phyloP scores from a whole-genome alignment of 35 echinoderm and acorn worm species.

The Heliocidaris tuberculata region DNA sequence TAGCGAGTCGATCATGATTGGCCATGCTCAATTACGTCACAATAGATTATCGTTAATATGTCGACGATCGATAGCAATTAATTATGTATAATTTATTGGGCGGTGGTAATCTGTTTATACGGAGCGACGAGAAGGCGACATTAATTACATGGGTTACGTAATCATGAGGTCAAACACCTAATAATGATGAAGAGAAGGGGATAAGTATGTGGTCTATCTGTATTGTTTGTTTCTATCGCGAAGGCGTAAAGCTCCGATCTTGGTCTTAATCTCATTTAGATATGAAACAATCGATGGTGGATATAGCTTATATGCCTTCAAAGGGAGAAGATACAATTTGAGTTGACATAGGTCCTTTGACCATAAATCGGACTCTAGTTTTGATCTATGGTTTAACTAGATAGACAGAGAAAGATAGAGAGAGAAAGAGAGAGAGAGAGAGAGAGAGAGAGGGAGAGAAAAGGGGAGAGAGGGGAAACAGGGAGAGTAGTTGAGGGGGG shows the following conservation, averaged over 20 bases:
- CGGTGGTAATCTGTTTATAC: conserved; percentile 9
- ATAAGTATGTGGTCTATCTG: not conserved
- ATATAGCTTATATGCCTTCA: not conserved
- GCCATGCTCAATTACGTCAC: not conserved
- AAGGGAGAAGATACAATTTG: too few relatives aligned
- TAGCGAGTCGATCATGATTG: not conserved
- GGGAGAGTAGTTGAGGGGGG: too few relatives aligned
- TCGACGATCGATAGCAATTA: conserved; percentile 27
- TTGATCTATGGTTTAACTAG: not conserved
- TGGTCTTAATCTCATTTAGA: not conserved
- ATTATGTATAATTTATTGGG: conserved; percentile 37
- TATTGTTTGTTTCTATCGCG: not conserved
- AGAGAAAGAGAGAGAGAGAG: not conserved
- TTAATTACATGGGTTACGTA: conserved; percentile 20
- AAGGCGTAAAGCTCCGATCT: not conserved
- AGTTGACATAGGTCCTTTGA: too few relatives aligned
- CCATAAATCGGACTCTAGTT: too few relatives aligned
- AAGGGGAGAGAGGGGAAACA: too few relatives aligned
- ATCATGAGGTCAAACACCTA: not conserved
- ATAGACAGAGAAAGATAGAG: not conserved
- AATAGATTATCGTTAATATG: not conserved
- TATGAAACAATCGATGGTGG: not conserved
- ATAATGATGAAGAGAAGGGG: not conserved
- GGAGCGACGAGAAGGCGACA: not conserved
- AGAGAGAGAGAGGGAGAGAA: not conserved